Percentiles rank a stretch among this genome's conserved stretches.
phyloP scores from a whole-genome alignment of 2,113 vertebrate genomes.

The Rostratula benghalensis region DNA sequence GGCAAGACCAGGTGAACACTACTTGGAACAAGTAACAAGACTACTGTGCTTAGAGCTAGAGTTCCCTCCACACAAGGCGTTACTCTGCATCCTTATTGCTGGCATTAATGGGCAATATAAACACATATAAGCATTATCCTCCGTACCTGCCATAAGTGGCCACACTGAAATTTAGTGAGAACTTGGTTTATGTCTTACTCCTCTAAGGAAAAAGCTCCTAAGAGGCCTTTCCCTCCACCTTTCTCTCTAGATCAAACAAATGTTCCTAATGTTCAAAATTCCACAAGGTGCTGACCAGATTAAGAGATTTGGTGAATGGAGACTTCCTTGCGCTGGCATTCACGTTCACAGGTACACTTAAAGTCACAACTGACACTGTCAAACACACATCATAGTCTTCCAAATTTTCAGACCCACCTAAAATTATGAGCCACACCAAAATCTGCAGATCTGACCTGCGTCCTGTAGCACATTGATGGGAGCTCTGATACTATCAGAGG shows the following conservation, averaged over 20 bases:
- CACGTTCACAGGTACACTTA: neutral
- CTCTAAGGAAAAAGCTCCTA: neutral
- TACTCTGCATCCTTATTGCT: neutral
- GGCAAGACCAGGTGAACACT: neutral
- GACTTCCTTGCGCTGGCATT: neutral
- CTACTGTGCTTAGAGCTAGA: neutral
- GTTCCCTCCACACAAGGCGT: neutral
- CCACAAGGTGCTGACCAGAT: neutral
- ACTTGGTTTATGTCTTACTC: neutral
- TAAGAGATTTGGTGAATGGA: neutral
- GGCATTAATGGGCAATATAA: neutral
- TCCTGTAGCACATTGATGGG: fast-evolving
- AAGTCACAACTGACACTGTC: neutral
- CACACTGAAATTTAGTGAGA: neutral
- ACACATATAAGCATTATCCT: neutral
- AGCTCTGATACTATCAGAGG: neutral
- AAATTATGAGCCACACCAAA: neutral
- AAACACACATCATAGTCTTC: neutral
- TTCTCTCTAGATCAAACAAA: neutral
- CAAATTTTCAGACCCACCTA: neutral
- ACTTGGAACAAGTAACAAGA: neutral
- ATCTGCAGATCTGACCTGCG: neutral
- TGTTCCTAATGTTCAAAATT: neutral
- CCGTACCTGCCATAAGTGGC: fast-evolving
- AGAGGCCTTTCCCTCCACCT: neutral